Evolutionary conservation across 1,140 invertebrate species (phyloP), one percentile per base, ranked within the genome.

Genomic region (Drosophila elegans): DNA sequence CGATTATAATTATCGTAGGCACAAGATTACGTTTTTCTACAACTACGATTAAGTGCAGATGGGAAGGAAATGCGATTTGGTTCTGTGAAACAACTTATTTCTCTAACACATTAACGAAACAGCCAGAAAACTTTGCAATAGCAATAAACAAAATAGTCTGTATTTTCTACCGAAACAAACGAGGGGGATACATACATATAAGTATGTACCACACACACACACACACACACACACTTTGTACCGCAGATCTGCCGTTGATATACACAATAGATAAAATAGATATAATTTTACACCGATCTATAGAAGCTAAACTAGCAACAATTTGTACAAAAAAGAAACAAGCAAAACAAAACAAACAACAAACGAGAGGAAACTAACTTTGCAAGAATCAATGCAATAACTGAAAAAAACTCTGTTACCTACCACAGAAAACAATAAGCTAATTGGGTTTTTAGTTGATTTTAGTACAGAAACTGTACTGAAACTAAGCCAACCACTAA

Each of bases 281-380:
- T 74, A 62, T 68, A 75, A 66, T 84, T 84, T 69, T 63, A 86
- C 64, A 86, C 46, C 68, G 72, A 74, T 86, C 76, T 74, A 74
- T 64, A 80, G 44, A 52, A 42, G 57, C 56, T 69, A 85, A 60
- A 52, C 49, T 80, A 72, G 68, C 67, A 71, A 71, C 67, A 71
- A 71, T 71, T 71, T 71, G 67, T 71, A 86, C 76, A 83, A 46
- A 63, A 61, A 34, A 56, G 56, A 48, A 13, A 54, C 29, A 55
- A 38, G 16, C 0, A 21, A 21, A 21, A 21, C 16, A 21, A 21
- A 21, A 1, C 16, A 21, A 45, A 16, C 12, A 16, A 49, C 10
- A 73, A 57, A 16, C 41, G 25, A 56, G 21, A 36, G 4, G 10
- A 12, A 64, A 57, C 51, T 45, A 63, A 64, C 41, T 62, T 52